Conservation (phyloP, 2,797 vertebrate species). For the Rhynchonycteris naso region DNA sequence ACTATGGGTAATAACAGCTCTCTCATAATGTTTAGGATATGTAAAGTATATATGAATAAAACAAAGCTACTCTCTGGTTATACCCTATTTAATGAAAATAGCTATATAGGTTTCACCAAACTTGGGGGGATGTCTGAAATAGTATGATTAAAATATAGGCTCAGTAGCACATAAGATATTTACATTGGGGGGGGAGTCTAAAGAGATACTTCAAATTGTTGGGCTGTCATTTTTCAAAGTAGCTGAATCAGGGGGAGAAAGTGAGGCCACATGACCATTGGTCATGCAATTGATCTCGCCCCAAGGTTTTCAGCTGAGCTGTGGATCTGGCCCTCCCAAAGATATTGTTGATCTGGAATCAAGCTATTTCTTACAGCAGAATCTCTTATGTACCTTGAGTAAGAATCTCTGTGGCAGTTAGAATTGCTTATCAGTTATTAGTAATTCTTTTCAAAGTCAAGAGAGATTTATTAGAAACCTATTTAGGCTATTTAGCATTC, state of each 20-base stretch:
- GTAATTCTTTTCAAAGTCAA: background rate
- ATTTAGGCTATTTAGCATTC: background rate
- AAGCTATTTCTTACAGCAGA: background rate
- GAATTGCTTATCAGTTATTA: background rate
- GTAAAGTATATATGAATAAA: background rate
- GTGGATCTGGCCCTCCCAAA: background rate
- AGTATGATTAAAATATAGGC: background rate
- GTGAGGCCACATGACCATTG: background rate
- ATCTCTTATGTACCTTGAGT: background rate
- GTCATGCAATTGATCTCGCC: no score
- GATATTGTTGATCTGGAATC: background rate
- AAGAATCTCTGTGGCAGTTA: background rate
- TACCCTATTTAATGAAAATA: background rate
- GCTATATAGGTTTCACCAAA: background rate
- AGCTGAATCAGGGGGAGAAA: background rate
- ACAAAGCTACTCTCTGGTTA: background rate
- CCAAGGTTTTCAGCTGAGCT: background rate
- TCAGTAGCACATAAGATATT: background rate
- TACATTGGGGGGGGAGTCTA: fast-evolving
- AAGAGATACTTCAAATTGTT: background rate
- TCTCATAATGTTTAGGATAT: background rate
- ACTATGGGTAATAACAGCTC: background rate
- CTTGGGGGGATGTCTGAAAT: background rate
- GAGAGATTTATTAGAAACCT: background rate
- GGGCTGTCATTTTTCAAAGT: background rate